These are phyloP conservation scores for Dryobota labecula DNA, from an alignment of 2,888 invertebrate genomes.

Conservation along the genomic window DNA sequence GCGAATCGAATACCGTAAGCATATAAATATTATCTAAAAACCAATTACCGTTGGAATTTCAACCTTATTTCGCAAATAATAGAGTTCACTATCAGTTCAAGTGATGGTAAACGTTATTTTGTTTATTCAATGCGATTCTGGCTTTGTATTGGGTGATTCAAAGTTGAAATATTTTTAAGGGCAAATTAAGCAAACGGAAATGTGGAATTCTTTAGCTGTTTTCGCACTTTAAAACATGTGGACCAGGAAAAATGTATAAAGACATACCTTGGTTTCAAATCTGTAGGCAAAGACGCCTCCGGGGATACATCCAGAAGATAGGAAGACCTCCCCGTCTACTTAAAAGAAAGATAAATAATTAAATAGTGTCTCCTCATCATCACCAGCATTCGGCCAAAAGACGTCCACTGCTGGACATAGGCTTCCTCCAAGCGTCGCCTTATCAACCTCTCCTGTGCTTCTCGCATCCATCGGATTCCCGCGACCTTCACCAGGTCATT, in stretches of 20 bases:
- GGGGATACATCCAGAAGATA: too few species aligned
- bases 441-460: not conserved
- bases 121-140: slow-evolving; percentile 28
- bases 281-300: not conserved
- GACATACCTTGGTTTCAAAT: not conserved
- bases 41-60: slow-evolving; percentile 18
- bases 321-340: too few species aligned
- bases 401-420: not conserved
- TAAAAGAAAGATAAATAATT: too few species aligned
- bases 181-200: slow-evolving; percentile 47
- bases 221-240: not conserved
- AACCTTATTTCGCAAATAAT: not conserved
- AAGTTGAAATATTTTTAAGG: slow-evolving; percentile 53
- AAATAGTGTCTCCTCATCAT: not conserved
- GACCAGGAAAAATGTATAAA: not conserved
- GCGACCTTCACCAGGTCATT: not conserved
- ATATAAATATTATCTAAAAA: slow-evolving; percentile 23
- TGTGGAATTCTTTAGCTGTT: slow-evolving; percentile 6
- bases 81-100: slow-evolving; percentile 8
- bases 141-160: slow-evolving; percentile 59
- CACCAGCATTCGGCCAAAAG: not conserved
- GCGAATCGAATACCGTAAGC: slow-evolving; percentile 56
- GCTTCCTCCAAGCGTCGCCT: too few species aligned
- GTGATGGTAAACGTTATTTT: slow-evolving; percentile 8
- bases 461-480: too few species aligned